phyloP scores from a whole-genome alignment of 2,113 vertebrate genomes.

The Pseudopipra pipra region DNA sequence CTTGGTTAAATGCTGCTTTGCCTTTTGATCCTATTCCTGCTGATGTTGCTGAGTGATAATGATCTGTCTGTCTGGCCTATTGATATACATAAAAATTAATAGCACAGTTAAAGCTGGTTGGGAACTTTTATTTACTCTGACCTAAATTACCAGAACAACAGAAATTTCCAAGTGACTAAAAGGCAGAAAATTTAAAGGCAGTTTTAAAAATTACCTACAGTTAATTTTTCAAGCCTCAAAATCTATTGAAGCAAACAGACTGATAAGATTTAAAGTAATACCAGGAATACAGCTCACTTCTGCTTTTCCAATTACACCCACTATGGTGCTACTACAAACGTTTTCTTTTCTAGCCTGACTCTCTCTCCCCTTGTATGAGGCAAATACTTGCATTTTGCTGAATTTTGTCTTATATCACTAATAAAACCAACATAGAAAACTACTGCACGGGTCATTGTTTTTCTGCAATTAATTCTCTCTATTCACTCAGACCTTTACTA shows the following conservation, averaged over 20 bases:
- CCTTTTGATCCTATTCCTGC: slow-evolving; percentile 47
- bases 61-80: not conserved
- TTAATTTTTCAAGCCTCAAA: slow-evolving; percentile 2
- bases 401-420: not conserved
- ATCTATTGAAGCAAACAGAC: not conserved
- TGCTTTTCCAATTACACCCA: not conserved
- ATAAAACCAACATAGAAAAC: not conserved
- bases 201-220: not conserved
- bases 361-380: not conserved
- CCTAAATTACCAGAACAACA: not conserved
- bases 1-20: slow-evolving; percentile 11
- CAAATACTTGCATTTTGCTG: not conserved
- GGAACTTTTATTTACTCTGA: not conserved
- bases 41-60: slow-evolving; percentile 18
- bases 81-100: not conserved
- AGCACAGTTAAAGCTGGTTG: not conserved
- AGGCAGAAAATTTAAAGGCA: slow-evolving; percentile 1
- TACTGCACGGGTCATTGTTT: not conserved
- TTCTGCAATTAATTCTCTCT: not conserved
- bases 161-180: slow-evolving; percentile 14
- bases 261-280: slow-evolving; percentile 6
- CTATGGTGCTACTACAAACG: not conserved
- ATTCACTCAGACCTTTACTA: not conserved
- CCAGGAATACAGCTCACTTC: not conserved
- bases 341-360: not conserved